These are phyloP conservation scores for Echeneis naucrates DNA, from an alignment of 2,797 vertebrate species.

Conservation along the genomic window DNA sequence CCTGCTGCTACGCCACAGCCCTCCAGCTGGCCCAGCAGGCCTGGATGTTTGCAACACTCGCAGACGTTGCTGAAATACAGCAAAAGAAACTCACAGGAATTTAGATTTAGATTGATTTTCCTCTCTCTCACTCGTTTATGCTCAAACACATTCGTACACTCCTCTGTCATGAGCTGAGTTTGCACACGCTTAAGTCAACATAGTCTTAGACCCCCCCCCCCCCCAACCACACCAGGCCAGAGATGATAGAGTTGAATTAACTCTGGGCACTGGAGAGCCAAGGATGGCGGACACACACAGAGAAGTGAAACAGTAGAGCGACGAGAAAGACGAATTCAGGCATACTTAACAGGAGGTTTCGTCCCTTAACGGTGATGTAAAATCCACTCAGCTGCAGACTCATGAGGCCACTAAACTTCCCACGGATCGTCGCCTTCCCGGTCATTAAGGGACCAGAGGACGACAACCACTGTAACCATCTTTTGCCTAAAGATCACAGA, in stretches of 20 bases:
- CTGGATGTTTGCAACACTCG: not conserved
- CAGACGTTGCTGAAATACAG: not conserved
- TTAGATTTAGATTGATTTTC: not conserved
- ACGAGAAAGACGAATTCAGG: not conserved
- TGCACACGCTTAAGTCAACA: constrained; percentile 54
- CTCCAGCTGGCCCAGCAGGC: not conserved
- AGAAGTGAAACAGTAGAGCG: not conserved
- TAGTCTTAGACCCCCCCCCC: constrained; percentile 26
- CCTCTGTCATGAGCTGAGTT: constrained; percentile 19
- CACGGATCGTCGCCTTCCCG: constrained; percentile 18
- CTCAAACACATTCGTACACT: constrained; percentile 3
- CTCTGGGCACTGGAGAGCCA: constrained; percentile 32
- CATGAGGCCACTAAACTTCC: not conserved
- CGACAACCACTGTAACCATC: constrained; percentile 13
- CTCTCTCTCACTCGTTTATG: not conserved
- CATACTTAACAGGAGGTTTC: constrained; percentile 9
- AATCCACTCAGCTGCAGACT: not conserved
- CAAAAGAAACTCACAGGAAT: constrained; percentile 13
- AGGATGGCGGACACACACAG: constrained; percentile 27
- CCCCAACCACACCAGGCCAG: no score
- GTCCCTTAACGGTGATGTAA: constrained; percentile 14
- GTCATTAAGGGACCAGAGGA: constrained; percentile 36
- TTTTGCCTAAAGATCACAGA: constrained; percentile 39
- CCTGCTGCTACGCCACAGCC: not conserved
- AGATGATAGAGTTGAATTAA: constrained; percentile 47